These are phyloP conservation scores for Campylorhamphus procurvoides DNA, from an alignment of 2,113 vertebrate species.

Conservation along the genomic window DNA sequence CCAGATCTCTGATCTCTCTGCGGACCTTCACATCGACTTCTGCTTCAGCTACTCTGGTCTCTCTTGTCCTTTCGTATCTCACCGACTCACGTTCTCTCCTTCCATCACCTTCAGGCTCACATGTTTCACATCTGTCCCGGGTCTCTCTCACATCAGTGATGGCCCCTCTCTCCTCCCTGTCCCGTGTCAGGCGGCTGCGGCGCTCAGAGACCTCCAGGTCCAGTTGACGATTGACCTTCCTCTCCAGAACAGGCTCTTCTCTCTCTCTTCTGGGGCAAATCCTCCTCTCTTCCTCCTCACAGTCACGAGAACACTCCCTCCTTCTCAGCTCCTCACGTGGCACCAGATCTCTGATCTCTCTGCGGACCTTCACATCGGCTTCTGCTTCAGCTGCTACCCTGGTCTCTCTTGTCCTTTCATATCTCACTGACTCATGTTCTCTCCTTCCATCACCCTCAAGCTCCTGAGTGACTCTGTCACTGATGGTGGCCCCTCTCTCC, in stretches of 20 bases:
- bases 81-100: too few species aligned
- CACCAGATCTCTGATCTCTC: fast-evolving
- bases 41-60: background rate
- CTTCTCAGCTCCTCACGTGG: fast-evolving
- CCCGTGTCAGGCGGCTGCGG: fast-evolving
- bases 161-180: background rate
- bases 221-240: fast-evolving
- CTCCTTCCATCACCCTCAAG: fast-evolving
- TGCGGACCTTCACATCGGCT: fast-evolving
- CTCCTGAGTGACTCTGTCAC: background rate
- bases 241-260: fast-evolving
- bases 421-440: fast-evolving
- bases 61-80: background rate
- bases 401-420: background rate
- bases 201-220: background rate
- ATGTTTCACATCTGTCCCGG: fast-evolving
- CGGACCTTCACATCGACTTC: too few species aligned
- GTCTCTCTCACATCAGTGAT: fast-evolving
- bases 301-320: fast-evolving
- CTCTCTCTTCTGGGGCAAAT: background rate
- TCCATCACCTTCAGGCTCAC: too few species aligned
- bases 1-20: background rate
- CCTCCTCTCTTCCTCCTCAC: background rate
- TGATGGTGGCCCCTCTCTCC: fast-evolving
- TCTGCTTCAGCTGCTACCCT: background rate